Evolutionary conservation across 2,797 vertebrate species (phyloP), one percentile per base, ranked within the genome.

Genomic region (Leptoclinus maculatus): DNA sequence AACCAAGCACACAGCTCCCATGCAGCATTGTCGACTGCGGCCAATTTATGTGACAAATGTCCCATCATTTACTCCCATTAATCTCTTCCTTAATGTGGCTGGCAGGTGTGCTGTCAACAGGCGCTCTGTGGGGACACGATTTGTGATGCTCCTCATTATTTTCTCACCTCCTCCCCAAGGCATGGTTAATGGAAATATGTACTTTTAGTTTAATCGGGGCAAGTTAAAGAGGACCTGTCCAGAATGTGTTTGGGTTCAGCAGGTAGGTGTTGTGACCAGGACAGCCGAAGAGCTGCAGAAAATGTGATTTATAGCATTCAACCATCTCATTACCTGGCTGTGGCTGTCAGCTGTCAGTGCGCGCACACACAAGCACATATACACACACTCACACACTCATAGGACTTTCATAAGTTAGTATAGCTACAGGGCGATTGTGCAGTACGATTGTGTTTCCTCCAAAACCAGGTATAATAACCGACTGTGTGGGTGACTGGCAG

Each of bases 11-110:
- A 68, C 27, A 13, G 21, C 51, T 76, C 54, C n/a, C 2, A 13
- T 60, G 53, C 32, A 67, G 57, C 27, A n/a, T 11, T 49, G 56
- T 38, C 56, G 56, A 2, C 80, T 54, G 45, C 39, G 66, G 64
- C 45, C 69, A 71, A 41, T 83, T 83, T 66, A 29, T 71, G 23
- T 85, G 76, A 89, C 71, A 77, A 83, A 87, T 66, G 69, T 53
- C 80, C 63, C 49, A 2, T 83, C 54, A 53, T 66, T 58, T 66
- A 63, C 70, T 76, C 2, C 49, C 43, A 82, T 86, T 86, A 54
- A 87, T 86, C 69, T 73, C 64, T 23, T 71, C 23, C 36, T 70
- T 69, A 71, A 85, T 34, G n/a, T n/a, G 14, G 32, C 51, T 53
- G 45, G 69, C 88, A 84, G 84, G 59, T 82, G 64, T 74, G 69